Evolutionary conservation across 2,113 vertebrate species (phyloP).

Genomic region (Gambusia holbrooki): DNA sequence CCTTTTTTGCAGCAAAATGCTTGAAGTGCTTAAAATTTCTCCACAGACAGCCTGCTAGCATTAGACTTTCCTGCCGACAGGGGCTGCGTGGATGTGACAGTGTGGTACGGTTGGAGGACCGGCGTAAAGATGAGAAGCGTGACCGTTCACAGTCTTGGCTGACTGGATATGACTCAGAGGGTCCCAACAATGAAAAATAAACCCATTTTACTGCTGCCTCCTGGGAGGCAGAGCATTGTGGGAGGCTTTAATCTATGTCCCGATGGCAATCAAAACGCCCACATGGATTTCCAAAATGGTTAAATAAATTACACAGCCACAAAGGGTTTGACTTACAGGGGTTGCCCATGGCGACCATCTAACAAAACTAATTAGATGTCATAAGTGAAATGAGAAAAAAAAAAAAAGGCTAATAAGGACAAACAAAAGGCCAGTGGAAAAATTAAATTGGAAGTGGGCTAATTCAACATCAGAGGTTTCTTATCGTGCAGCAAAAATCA

Average conservation of each 20-base stretch:
- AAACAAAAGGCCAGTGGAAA: constrained; percentile 35
- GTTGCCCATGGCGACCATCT: constrained; percentile 55
- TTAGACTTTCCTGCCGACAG: not conserved
- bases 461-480: constrained; percentile 24
- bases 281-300: constrained; percentile 64
- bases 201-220: constrained; percentile 48
- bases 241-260: constrained; percentile 72
- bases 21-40: constrained; percentile 12
- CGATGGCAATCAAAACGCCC: constrained; percentile 63
- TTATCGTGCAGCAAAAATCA: constrained; percentile 7
- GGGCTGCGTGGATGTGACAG: constrained; percentile 4
- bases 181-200: constrained; percentile 55
- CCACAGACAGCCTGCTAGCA: constrained; percentile 1
- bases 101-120: constrained; percentile 4
- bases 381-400: constrained; percentile 36
- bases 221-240: constrained; percentile 53
- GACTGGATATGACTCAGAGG: constrained; percentile 43
- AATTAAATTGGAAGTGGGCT: not conserved
- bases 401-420: constrained; percentile 10
- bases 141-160: constrained; percentile 44
- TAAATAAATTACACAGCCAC: constrained; percentile 65
- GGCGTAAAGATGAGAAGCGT: constrained; percentile 36
- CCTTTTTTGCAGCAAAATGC: not conserved
- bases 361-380: constrained; percentile 62
- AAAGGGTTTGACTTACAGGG: constrained; percentile 45